Percentiles rank a stretch among this genome's conserved stretches.
phyloP scores from a whole-genome alignment of 2,113 vertebrate genomes.

The Gyps fulvus region DNA sequence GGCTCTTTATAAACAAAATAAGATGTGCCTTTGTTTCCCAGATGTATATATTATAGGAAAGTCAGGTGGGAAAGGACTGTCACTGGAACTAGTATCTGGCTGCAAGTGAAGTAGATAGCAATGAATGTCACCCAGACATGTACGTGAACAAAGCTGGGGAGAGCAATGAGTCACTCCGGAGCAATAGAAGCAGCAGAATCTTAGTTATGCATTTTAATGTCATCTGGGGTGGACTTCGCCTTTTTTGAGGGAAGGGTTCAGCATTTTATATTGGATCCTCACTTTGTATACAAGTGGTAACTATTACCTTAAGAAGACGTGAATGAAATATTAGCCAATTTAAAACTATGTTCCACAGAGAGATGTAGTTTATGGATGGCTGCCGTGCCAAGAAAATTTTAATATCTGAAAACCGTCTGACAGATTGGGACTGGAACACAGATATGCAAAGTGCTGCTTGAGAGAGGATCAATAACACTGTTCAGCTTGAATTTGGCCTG shows the following conservation, averaged over 20 bases:
- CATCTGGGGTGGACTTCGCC: neutral
- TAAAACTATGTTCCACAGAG: neutral
- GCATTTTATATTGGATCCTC: neutral
- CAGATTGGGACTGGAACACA: neutral
- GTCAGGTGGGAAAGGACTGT: neutral
- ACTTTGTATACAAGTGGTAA: slow-evolving; percentile 21
- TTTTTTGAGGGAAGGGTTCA: neutral
- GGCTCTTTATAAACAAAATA: neutral
- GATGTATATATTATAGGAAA: neutral
- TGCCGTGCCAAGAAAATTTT: slow-evolving; percentile 23
- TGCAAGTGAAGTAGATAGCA: neutral
- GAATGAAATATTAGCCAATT: slow-evolving; percentile 20
- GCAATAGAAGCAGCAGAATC: neutral
- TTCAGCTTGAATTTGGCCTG: neutral
- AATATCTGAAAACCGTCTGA: slow-evolving; percentile 7
- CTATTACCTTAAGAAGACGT: neutral
- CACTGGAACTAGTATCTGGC: neutral
- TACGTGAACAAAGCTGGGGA: neutral
- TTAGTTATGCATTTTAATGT: neutral
- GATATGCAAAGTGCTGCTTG: neutral
- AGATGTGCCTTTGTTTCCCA: neutral
- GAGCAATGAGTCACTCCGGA: neutral
- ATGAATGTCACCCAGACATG: neutral
- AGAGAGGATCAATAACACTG: neutral
- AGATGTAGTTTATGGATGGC: neutral